Evolutionary conservation across 2,113 vertebrate genomes (phyloP).

Genomic region (Parus major): DNA sequence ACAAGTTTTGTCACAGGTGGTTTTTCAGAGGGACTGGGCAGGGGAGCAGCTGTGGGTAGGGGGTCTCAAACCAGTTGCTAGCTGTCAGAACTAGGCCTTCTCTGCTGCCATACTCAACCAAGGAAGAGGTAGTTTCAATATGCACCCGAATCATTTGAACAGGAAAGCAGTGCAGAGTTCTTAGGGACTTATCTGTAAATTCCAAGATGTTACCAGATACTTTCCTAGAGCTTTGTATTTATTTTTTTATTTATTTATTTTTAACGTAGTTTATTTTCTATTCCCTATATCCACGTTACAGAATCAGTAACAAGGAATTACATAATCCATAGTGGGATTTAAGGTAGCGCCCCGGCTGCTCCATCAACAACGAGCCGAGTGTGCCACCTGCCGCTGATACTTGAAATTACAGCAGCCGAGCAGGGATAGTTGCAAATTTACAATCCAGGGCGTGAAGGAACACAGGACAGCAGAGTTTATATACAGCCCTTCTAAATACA

Average conservation of each 20-base stretch:
- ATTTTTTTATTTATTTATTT: too few relatives aligned
- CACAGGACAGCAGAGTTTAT: neutral
- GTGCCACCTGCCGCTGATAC: neutral
- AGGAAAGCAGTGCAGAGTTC: neutral
- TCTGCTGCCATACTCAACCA: neutral
- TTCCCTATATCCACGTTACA: neutral
- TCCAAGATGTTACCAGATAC: neutral
- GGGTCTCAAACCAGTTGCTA: neutral
- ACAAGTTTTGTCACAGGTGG: neutral
- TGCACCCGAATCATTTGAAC: neutral
- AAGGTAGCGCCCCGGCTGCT: fast-evolving
- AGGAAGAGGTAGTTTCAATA: neutral
- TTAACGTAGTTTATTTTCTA: neutral
- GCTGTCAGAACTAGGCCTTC: neutral
- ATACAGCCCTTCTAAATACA: neutral
- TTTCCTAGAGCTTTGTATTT: neutral
- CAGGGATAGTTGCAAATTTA: neutral
- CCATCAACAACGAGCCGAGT: neutral
- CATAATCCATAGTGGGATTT: neutral
- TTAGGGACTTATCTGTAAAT: neutral
- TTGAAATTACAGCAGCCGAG: neutral
- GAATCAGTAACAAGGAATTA: neutral
- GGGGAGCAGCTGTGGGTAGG: neutral
- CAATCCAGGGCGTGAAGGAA: neutral
- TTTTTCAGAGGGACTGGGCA: neutral